A percentile compares a stretch with the other conserved stretches of the same genome.
Evolutionary conservation across 2,888 invertebrate genomes (phyloP).

Genomic region (Charanyca ferruginea): DNA sequence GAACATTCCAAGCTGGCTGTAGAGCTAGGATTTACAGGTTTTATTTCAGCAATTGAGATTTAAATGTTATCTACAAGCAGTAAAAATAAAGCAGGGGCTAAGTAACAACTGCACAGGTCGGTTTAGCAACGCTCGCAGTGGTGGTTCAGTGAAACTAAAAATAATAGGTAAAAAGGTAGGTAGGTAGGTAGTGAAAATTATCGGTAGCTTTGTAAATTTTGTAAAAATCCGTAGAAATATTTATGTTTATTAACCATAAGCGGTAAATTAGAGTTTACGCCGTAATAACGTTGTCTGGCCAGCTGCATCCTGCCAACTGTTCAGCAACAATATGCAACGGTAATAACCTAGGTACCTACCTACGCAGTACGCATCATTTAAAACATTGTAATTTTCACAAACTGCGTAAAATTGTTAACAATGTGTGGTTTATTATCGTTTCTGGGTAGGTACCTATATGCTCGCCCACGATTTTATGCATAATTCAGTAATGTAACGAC

Average conservation of each 20-base stretch:
- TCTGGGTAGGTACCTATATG: slow-evolving; percentile 64
- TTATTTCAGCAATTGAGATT: neutral
- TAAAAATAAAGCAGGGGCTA: neutral
- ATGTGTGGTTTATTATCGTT: slow-evolving; percentile 73
- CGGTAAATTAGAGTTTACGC: slow-evolving; percentile 26
- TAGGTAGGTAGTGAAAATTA: neutral
- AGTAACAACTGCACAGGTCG: too few relatives aligned
- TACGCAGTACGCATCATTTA: slow-evolving; percentile 74
- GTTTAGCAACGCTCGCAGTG: neutral
- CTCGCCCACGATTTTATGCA: slow-evolving; percentile 60
- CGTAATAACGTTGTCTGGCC: slow-evolving; percentile 39
- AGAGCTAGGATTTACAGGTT: neutral
- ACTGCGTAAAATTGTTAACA: slow-evolving; percentile 70
- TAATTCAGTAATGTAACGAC: slow-evolving; percentile 65
- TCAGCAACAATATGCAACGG: slow-evolving; percentile 54
- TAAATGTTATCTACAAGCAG: neutral
- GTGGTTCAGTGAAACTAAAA: neutral
- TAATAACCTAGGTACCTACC: too few relatives aligned
- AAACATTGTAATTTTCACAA: slow-evolving; percentile 77
- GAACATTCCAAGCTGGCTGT: neutral
- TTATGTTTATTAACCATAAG: slow-evolving; percentile 20
- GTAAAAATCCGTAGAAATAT: slow-evolving; percentile 9
- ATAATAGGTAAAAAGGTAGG: too few relatives aligned
- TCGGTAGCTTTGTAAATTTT: neutral
- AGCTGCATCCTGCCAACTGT: slow-evolving; percentile 54